Evolutionary conservation across 2,797 vertebrate species (phyloP).

Genomic region (Pseudomugil gertrudae): DNA sequence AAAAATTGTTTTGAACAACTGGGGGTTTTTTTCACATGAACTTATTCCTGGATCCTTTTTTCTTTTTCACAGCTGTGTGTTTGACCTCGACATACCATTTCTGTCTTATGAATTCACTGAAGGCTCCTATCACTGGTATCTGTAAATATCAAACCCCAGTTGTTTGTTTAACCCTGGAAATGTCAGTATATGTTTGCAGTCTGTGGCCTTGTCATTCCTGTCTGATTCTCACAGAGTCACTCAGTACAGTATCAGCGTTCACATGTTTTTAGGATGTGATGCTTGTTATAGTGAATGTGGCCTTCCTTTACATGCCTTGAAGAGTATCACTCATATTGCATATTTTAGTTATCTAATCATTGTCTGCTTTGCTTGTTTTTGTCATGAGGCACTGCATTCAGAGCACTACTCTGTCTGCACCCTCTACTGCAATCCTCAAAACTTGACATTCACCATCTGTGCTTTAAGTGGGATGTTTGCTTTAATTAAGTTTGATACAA

Average conservation of each 20-base stretch:
- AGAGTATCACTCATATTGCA: neutral
- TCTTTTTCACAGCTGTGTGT: slow-evolving; percentile 9
- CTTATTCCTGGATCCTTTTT: slow-evolving; percentile 19
- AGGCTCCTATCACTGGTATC: slow-evolving; percentile 11
- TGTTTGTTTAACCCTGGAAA: slow-evolving; percentile 62
- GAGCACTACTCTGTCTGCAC: neutral
- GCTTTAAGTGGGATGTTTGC: slow-evolving; percentile 13
- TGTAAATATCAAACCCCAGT: slow-evolving; percentile 32
- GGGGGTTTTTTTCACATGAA: slow-evolving; percentile 18
- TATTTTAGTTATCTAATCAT: neutral
- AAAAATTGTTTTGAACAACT: slow-evolving; percentile 46
- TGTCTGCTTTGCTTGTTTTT: neutral
- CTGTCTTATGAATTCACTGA: slow-evolving; percentile 33
- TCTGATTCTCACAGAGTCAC: slow-evolving; percentile 48
- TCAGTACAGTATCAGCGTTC: slow-evolving; percentile 22
- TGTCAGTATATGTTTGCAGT: slow-evolving; percentile 65
- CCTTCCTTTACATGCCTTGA: neutral
- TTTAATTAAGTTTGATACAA: slow-evolving; percentile 25
- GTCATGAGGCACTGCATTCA: neutral
- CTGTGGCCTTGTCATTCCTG: slow-evolving; percentile 68
- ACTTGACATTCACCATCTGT: slow-evolving; percentile 12
- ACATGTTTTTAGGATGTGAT: slow-evolving; percentile 37
- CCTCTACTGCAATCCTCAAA: slow-evolving; percentile 13
- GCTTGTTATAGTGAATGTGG: slow-evolving; percentile 9
- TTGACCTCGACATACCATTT: slow-evolving; percentile 20